phyloP scores from a whole-genome alignment of 2,888 invertebrate species.

The Xanthostigma xanthostigma region DNA sequence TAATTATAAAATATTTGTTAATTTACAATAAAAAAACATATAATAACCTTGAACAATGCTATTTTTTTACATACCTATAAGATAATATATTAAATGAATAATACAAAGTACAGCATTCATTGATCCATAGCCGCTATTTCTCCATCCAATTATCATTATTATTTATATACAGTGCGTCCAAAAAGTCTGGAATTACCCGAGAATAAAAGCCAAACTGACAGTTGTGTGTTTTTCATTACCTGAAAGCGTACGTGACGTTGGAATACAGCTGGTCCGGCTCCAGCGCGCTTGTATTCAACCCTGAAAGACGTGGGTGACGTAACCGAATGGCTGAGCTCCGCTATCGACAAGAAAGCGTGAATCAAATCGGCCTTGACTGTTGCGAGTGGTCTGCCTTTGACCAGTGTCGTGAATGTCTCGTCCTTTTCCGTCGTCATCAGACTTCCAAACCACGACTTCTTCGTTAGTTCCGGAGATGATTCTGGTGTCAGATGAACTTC shows the following conservation, averaged over 20 bases:
- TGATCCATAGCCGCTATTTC: too few relatives aligned
- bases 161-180: too few relatives aligned
- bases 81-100: too few relatives aligned
- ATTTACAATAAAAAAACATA: too few relatives aligned
- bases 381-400: slow-evolving; percentile 90
- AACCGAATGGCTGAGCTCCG: slow-evolving; percentile 94
- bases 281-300: slow-evolving; percentile 91
- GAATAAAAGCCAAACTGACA: too few relatives aligned
- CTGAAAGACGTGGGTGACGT: slow-evolving; percentile 95
- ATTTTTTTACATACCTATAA: too few relatives aligned
- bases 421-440: slow-evolving; percentile 95
- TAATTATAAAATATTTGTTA: too few relatives aligned
- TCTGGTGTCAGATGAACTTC: slow-evolving; percentile 90
- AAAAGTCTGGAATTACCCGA: too few relatives aligned
- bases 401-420: slow-evolving; percentile 90
- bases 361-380: slow-evolving; percentile 97
- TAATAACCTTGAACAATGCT: too few relatives aligned
- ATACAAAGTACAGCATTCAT: too few relatives aligned
- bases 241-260: slow-evolving; percentile 93
- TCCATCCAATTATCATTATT: too few relatives aligned
- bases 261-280: slow-evolving; percentile 91
- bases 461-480: slow-evolving; percentile 90
- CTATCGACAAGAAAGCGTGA: slow-evolving; percentile 95
- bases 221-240: too few relatives aligned
- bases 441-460: slow-evolving; percentile 98